Conservation (phyloP, 2,888 invertebrate species). For the Danaus chrysippus region DNA sequence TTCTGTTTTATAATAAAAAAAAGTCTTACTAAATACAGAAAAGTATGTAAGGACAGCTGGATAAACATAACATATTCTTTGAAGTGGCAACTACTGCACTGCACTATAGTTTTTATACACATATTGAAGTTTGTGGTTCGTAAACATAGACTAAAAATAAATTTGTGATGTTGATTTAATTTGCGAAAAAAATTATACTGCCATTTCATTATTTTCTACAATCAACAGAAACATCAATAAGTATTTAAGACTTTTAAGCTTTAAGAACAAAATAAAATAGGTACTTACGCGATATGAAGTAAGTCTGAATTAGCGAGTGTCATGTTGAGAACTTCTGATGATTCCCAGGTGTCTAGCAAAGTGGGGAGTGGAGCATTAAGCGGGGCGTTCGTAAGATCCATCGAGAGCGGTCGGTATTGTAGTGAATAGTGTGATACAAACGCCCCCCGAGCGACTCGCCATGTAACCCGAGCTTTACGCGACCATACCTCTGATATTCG, state of each 20-base stretch:
- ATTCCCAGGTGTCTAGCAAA: conserved; percentile 64
- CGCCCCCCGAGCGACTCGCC: conserved; percentile 64
- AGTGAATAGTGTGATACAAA: conserved; percentile 68
- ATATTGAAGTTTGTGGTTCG: no score
- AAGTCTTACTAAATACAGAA: background rate
- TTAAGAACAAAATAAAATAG: background rate
- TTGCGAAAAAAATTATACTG: no score
- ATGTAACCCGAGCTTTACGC: conserved; percentile 65
- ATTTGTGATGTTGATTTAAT: no score
- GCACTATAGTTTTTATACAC: no score
- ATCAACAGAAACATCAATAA: background rate
- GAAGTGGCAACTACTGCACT: no score
- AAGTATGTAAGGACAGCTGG: background rate
- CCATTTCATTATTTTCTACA: no score
- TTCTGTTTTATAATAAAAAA: conserved; percentile 41
- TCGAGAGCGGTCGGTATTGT: conserved; percentile 61
- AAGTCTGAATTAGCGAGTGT: conserved; percentile 68
- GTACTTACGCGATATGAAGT: conserved; percentile 66
- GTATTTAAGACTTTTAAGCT: background rate
- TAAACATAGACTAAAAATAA: no score
- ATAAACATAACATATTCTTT: no score
- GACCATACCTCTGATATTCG: conserved; percentile 73
- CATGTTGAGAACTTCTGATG: conserved; percentile 63
- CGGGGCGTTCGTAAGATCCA: conserved; percentile 54
- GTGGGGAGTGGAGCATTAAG: conserved; percentile 62